Evolutionary conservation across 2,113 vertebrate genomes (phyloP), one percentile per base, ranked within the genome.

Genomic region (Amazona vittata): DNA sequence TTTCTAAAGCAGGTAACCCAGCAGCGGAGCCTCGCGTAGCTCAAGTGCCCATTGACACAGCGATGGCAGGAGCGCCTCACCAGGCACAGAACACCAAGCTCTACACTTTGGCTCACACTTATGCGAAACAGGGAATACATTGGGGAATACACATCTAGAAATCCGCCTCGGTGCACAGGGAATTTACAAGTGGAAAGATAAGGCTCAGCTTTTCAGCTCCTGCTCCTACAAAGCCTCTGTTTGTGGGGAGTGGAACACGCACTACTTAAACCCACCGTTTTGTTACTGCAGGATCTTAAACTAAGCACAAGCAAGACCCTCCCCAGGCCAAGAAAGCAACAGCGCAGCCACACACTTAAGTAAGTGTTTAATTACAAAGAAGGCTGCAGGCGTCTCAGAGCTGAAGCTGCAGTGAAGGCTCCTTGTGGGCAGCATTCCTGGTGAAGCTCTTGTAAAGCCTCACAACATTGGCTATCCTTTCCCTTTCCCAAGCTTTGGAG

Each of bases 381-480:
- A n/a, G 63, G 76, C 77, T 71, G 83, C 65, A 53, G 86, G 70
- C 31, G 3, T 4, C 76, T 4, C 0, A 35, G 41, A n/a, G 43
- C 8, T 63, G 83, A 4, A 41, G 2, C 76, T 12, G 43, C 67
- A 31, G 70, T 5, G 12, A 11, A 31, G 3, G 47, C 86, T 28
- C 73, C 77, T 64, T 39, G 1, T 6, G 37, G 64, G 21, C 89
- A 81, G 73, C 17, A 17, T 4, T 10, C 37, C 85, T 9, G 67
- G 80, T 24, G 77, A 76, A 69, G 71, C 46, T 10, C 86, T 41
- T 8, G 0, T 24, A 88, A 88, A 59, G 1, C 55, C 69, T 26
- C 28, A 5, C 33, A 1, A 0, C 1, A 5, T 0, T 4, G 37
- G 12, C 17, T 29, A 11, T 28, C 60, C 87, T 16, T 17, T 2